Conservation (phyloP, 2,888 invertebrate genomes). For the Cepaea hortensis region DNA sequence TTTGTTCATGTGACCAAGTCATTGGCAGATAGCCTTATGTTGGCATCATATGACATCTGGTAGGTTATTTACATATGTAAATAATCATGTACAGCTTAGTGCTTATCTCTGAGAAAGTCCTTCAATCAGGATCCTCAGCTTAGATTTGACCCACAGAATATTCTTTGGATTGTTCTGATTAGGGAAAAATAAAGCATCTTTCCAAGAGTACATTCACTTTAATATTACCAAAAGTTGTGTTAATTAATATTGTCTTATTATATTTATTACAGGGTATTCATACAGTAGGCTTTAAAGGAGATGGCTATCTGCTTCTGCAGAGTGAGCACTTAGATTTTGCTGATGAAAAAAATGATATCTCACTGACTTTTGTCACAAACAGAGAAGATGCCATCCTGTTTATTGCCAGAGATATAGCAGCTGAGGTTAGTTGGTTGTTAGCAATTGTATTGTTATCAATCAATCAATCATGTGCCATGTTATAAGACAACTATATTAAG, state of each 20-base stretch:
- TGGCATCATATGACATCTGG: too few relatives aligned
- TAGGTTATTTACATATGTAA: too few relatives aligned
- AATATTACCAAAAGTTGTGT: neutral
- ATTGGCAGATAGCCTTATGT: too few relatives aligned
- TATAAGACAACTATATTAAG: neutral
- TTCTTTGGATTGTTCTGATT: too few relatives aligned
- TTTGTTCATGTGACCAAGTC: too few relatives aligned
- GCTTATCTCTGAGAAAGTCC: too few relatives aligned
- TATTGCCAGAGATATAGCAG: slow-evolving; percentile 74
- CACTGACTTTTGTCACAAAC: slow-evolving; percentile 86
- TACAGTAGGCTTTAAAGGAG: slow-evolving; percentile 79
- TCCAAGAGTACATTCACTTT: neutral
- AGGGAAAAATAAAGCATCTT: too few relatives aligned
- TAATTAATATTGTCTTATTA: neutral
- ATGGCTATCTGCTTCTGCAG: slow-evolving; percentile 83
- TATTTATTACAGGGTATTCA: slow-evolving; percentile 61
- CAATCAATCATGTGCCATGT: too few relatives aligned
- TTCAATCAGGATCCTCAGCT: too few relatives aligned
- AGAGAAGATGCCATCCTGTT: slow-evolving; percentile 84
- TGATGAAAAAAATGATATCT: slow-evolving; percentile 81
- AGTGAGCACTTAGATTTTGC: slow-evolving; percentile 79
- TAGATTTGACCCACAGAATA: too few relatives aligned
- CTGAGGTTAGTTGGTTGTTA: slow-evolving; percentile 63
- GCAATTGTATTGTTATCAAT: too few relatives aligned
- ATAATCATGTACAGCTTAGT: too few relatives aligned